These are phyloP conservation scores for Phalacrocorax aristotelis DNA, from an alignment of 2,113 vertebrate species.

Conservation along the genomic window DNA sequence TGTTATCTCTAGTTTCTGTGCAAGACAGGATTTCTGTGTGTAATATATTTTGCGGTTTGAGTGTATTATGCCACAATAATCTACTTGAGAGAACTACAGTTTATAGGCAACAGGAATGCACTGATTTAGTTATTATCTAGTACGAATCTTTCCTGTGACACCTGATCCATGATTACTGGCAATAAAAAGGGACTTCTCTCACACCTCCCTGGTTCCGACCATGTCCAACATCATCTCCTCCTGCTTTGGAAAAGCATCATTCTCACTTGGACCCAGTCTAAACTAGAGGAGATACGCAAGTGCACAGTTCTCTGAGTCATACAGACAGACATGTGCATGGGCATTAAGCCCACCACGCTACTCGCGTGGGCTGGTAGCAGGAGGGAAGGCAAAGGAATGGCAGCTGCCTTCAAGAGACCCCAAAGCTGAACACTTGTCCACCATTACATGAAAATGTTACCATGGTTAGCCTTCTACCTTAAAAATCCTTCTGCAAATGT, in stretches of 20 bases:
- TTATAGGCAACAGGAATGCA: not conserved
- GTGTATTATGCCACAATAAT: not conserved
- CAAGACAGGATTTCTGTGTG: not conserved
- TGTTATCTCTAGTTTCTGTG: not conserved
- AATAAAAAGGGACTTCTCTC: not conserved
- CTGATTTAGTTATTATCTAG: not conserved
- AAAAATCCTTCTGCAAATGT: not conserved
- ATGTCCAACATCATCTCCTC: not conserved
- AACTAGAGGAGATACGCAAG: rapidly evolving
- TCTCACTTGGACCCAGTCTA: not conserved
- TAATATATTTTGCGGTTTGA: not conserved
- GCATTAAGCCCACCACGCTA: not conserved
- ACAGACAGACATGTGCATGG: rapidly evolving
- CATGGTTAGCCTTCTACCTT: not conserved
- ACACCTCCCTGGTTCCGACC: not conserved
- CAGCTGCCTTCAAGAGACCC: not conserved
- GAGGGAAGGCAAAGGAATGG: not conserved
- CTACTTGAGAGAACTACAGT: not conserved
- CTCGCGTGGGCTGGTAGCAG: rapidly evolving
- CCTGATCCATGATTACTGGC: not conserved
- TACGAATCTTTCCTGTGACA: not conserved
- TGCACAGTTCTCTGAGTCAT: rapidly evolving
- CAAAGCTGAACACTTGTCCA: not conserved
- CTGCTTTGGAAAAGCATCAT: not conserved
- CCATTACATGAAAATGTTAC: not conserved